Conservation (phyloP, 2,797 vertebrate genomes). For the Heliangelus exortis region DNA sequence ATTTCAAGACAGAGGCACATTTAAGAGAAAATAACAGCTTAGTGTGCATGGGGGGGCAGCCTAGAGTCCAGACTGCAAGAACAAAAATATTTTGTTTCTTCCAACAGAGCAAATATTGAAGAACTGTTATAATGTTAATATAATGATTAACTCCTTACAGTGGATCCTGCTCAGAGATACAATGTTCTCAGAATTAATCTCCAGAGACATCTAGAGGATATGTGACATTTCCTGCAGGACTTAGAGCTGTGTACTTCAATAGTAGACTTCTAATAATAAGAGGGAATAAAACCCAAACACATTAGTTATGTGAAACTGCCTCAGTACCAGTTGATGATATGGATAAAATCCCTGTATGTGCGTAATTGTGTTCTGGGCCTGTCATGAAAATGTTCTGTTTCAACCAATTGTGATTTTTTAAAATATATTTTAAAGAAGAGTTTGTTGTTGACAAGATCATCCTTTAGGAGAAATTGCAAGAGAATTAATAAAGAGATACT, state of each 20-base stretch:
- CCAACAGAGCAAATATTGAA: neutral
- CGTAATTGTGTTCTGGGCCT: neutral
- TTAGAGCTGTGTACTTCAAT: neutral
- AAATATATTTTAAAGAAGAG: neutral
- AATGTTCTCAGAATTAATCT: conserved; percentile 31
- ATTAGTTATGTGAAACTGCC: neutral
- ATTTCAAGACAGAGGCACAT: neutral
- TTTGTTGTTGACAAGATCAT: neutral
- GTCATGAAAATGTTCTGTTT: neutral
- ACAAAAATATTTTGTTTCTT: neutral
- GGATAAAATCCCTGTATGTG: neutral
- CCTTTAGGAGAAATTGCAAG: neutral
- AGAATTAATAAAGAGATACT: neutral
- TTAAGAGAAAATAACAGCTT: neutral
- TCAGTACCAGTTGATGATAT: neutral
- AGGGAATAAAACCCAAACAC: neutral
- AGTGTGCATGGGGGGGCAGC: neutral
- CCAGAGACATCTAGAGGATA: conserved; percentile 28
- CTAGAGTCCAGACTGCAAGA: neutral
- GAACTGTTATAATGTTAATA: neutral
- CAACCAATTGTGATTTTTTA: neutral
- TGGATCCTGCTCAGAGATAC: neutral
- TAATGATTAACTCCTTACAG: neutral
- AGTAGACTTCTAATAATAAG: neutral
- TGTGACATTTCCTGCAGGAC: neutral